These are phyloP conservation scores for Tromatobia lineatoria DNA, from an alignment of 2,888 invertebrate genomes.

Conservation along the genomic window DNA sequence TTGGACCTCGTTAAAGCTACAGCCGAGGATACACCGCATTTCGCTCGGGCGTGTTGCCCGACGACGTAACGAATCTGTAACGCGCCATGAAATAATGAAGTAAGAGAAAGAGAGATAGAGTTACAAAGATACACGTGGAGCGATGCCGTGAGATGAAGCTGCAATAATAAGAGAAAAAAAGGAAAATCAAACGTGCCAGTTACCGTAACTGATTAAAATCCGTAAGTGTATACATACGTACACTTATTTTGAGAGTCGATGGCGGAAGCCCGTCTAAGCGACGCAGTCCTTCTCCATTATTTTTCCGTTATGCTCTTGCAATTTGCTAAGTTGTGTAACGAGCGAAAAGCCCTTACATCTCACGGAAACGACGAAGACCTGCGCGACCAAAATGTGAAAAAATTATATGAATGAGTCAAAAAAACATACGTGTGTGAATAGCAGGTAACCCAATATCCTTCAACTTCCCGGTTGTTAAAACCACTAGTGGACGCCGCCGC, in stretches of 20 bases:
- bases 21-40: slow-evolving; percentile 53
- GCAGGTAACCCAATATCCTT: slow-evolving; percentile 45
- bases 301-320: slow-evolving; percentile 20
- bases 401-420: background rate
- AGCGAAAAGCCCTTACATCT: slow-evolving; percentile 48
- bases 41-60: slow-evolving; percentile 63
- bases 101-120: slow-evolving; percentile 56
- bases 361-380: slow-evolving; percentile 9
- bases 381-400: background rate
- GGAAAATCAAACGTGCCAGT: slow-evolving; percentile 15
- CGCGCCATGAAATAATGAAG: slow-evolving; percentile 66
- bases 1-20: slow-evolving; percentile 67
- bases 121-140: slow-evolving; percentile 15
- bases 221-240: slow-evolving; percentile 32
- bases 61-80: slow-evolving; percentile 67
- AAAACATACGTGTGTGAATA: slow-evolving; percentile 31
- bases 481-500: slow-evolving; percentile 25
- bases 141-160: slow-evolving; percentile 59
- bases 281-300: slow-evolving; percentile 34
- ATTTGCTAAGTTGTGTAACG: slow-evolving; percentile 54
- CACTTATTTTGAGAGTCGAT: slow-evolving; percentile 20
- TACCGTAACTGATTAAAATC: slow-evolving; percentile 58
- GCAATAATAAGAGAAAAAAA: slow-evolving; percentile 50
- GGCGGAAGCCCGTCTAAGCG: slow-evolving; percentile 33
- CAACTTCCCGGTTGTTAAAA: slow-evolving; percentile 32